Evolutionary conservation across 2,113 vertebrate genomes (phyloP), one percentile per base, ranked within the genome.

Genomic region (Microtus montanus): DNA sequence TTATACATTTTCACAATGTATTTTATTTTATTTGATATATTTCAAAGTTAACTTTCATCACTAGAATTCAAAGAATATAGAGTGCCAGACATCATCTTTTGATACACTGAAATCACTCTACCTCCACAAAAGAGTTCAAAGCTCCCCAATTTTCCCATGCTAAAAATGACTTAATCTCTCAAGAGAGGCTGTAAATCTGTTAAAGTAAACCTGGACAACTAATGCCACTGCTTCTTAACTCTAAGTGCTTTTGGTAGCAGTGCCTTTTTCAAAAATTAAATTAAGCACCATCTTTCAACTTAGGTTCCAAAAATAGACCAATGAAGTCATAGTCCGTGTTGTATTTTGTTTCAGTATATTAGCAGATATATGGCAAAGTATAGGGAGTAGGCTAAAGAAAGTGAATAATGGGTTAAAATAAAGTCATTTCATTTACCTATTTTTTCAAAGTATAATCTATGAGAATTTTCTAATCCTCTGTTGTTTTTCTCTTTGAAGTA

Each of bases 211-310:
- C 0, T 86, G 12, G 7, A 86, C 13, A 91, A 91, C 85, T 38
- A 86, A 64, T 83, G 33, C 41, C 10, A 82, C 33, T 49, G 54
- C 41, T 41, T 19, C 68, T 91, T 82, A 86, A 52, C 66, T 86
- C 83, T 41, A 44, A 30, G 47, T 78, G 54, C 49, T 91, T 94
- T 71, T 47, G n/a, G 52, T 44, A 74, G 10, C 6, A 93, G 22
- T 49, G 20, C 3, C 78, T 94, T 80, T 75, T 71, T 93, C 7
- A 77, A 78, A 94, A 64, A 77, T 84, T 71, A 88, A 63, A 68
- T 77, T 26, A 70, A 89, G 5, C 8, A 35, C 35, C 13, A 4
- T 28, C 15, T 86, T 95, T 85, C 52, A 90, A 44, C 7, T 33
- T 58, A 75, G 26, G 54, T 73, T 77, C 9, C 22, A 85, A 85